phyloP scores from a whole-genome alignment of 1,140 invertebrate genomes.

The Pararge aegeria region DNA sequence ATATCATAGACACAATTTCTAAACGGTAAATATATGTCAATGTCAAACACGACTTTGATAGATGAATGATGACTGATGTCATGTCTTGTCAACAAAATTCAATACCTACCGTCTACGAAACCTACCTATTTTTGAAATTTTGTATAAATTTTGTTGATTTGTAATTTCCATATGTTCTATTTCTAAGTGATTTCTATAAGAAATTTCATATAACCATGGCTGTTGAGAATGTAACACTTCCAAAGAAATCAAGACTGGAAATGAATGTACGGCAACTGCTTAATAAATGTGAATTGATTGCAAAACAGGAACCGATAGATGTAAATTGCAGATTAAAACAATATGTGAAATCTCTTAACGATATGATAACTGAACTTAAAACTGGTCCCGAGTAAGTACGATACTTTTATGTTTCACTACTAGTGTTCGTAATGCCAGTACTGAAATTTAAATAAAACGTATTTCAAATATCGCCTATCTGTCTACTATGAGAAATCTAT shows the following conservation, averaged over 20 bases:
- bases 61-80: too few species aligned
- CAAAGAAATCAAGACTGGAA: constrained; percentile 82
- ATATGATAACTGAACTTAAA: constrained; percentile 85
- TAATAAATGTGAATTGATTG: constrained; percentile 85
- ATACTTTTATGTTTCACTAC: neutral
- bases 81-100: too few species aligned
- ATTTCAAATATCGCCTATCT: too few species aligned
- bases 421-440: neutral
- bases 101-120: too few species aligned
- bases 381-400: constrained; percentile 80
- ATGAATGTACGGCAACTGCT: constrained; percentile 86
- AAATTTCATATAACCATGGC: constrained; percentile 33
- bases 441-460: too few species aligned
- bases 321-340: constrained; percentile 85
- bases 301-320: constrained; percentile 84
- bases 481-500: too few species aligned
- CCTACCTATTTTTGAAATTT: too few species aligned
- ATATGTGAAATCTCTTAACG: constrained; percentile 85
- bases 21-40: too few species aligned
- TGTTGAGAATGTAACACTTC: constrained; percentile 31
- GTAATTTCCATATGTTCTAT: neutral
- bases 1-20: too few species aligned
- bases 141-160: too few species aligned
- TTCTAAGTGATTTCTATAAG: neutral
- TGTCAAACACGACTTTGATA: too few species aligned